These are phyloP conservation scores for Gambusia affinis DNA, from an alignment of 2,113 vertebrate species.

Conservation along the genomic window DNA sequence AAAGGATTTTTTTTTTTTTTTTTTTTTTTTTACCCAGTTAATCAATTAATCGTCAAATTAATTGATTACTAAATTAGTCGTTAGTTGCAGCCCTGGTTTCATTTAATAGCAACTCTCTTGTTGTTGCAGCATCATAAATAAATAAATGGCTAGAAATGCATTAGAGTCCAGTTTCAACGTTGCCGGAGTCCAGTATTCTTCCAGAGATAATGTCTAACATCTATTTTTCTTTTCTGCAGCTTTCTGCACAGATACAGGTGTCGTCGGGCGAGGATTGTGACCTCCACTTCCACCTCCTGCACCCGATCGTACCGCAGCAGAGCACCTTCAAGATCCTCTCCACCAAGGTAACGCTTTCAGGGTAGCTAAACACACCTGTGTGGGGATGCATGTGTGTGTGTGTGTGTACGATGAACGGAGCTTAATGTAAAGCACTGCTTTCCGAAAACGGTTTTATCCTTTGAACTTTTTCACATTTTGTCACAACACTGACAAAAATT, in stretches of 20 bases:
- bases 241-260: constrained; percentile 85
- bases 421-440: no score
- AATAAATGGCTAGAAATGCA: neutral
- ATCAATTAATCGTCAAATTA: no score
- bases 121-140: neutral
- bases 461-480: neutral
- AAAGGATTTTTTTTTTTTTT: no score
- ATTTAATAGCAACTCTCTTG: neutral
- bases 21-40: no score
- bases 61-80: no score
- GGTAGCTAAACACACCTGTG: neutral
- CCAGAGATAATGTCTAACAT: neutral
- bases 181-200: neutral
- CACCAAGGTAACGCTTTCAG: constrained; percentile 84
- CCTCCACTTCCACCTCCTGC: constrained; percentile 86
- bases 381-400: no score
- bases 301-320: constrained; percentile 88
- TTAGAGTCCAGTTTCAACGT: constrained; percentile 4
- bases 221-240: constrained; percentile 73
- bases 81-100: neutral
- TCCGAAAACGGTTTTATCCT: neutral
- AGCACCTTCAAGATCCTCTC: constrained; percentile 92
- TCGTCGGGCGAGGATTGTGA: constrained; percentile 85
- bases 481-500: neutral
- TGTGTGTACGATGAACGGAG: neutral